Evolutionary conservation across 2,888 invertebrate species (phyloP), one percentile per base, ranked within the genome.

Genomic region (Ophioninae sp.): DNA sequence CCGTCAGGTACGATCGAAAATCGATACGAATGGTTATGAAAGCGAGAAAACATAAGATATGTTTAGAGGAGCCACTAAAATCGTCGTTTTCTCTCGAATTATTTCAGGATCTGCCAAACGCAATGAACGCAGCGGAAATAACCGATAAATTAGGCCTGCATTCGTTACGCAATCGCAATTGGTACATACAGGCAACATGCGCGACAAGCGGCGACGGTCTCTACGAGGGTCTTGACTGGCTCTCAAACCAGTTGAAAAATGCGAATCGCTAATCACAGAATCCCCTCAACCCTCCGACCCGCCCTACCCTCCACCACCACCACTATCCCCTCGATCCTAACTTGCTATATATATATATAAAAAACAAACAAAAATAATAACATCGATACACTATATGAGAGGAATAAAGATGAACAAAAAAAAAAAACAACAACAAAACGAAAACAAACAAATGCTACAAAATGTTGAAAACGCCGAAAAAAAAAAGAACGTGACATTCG

Each of bases 61-160:
- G 44, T 3, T 10, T 3, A 1, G 41, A 44, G 10, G 44, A 44
- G 10, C 9, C 44, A 44, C 13, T 44, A 10, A 44, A 44, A 8
- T 2, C 10, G 22, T 8, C 13, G 10, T 67, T n/a, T 22, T 10
- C 0, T 81, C 71, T 88, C 93, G 93, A 63, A 93, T 78, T 75
- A 88, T 93, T 93, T 61, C 93, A 98, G 98, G 99, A 99, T 96
- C 95, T 99, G 95, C 99, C 99, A 92, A 99, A 99, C 94, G 99
- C 99, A 90, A 99, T 99, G 99, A 99, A 99, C 94, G 99, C 99
- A 88, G 99, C 99, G 86, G 99, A 99, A 95, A 99, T 99, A 90
- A 99, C 99, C 91, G 99, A 99, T 94, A 99, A 99, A 95, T 95
- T 99, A 93, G 99, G 99, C 87, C 96, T 99, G 93, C 99, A 99